phyloP scores from a whole-genome alignment of 2,797 vertebrate genomes.

The Bryconaethiops microstoma region DNA sequence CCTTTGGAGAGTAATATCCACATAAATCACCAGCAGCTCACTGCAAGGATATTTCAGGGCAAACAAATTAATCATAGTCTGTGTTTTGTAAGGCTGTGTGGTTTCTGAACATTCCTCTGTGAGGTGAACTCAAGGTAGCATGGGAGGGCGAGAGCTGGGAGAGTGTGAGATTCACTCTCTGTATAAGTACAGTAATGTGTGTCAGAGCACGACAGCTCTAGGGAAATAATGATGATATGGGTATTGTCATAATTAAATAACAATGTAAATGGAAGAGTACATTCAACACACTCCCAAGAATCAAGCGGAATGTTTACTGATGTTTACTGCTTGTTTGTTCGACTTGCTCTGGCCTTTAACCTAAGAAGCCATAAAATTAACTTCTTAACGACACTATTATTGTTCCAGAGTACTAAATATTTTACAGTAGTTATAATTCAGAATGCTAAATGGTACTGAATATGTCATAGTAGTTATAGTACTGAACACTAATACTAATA shows the following conservation, averaged over 20 bases:
- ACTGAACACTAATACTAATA: too few relatives aligned
- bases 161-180: constrained; percentile 17
- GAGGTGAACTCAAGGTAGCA: constrained; percentile 50
- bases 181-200: constrained; percentile 4
- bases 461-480: too few relatives aligned
- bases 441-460: too few relatives aligned
- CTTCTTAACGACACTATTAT: too few relatives aligned
- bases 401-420: too few relatives aligned
- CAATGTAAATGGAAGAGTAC: not conserved
- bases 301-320: too few relatives aligned
- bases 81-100: constrained; percentile 50
- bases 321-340: too few relatives aligned
- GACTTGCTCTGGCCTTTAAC: too few relatives aligned
- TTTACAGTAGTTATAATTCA: too few relatives aligned
- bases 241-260: not conserved
- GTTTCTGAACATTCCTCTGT: constrained; percentile 57
- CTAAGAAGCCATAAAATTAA: too few relatives aligned
- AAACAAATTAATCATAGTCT: constrained; percentile 55
- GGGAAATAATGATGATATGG: not conserved
- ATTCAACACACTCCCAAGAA: not conserved
- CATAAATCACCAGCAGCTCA: constrained; percentile 59
- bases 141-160: constrained; percentile 18
- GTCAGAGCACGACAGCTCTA: not conserved
- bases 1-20: constrained; percentile 55
- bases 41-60: constrained; percentile 56